These are phyloP conservation scores for Catocala nupta DNA, from an alignment of 2,888 invertebrate species.

Conservation along the genomic window DNA sequence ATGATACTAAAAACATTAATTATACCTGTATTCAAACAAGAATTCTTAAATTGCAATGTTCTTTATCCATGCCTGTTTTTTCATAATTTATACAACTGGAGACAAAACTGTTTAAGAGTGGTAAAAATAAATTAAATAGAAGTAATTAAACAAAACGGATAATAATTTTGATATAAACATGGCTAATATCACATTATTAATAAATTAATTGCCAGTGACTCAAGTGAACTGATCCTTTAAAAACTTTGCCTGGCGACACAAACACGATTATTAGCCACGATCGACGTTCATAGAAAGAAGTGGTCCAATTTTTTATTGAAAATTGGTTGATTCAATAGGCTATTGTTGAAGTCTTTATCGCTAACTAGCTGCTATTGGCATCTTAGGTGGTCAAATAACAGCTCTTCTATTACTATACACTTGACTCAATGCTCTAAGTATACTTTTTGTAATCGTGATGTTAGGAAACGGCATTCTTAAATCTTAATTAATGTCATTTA, in stretches of 20 bases:
- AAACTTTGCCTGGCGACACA: constrained; percentile 16
- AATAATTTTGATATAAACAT: no score
- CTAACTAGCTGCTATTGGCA: constrained; percentile 20
- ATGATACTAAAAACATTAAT: no score
- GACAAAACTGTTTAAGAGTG: no score
- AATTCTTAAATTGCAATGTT: no score
- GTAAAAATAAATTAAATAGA: no score
- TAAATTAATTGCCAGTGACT: not conserved
- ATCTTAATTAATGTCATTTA: not conserved
- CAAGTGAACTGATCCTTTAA: constrained; percentile 15
- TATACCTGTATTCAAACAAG: no score
- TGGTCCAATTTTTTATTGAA: constrained; percentile 26
- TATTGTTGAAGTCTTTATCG: constrained; percentile 20
- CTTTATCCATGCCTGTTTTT: no score
- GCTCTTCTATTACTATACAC: not conserved
- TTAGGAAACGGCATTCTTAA: not conserved
- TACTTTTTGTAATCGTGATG: constrained; percentile 5
- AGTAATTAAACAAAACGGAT: no score
- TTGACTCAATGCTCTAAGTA: not conserved
- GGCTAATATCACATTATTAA: no score
- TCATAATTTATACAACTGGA: no score
- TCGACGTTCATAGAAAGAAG: constrained; percentile 19
- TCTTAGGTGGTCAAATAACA: constrained; percentile 7
- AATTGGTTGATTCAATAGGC: constrained; percentile 21
- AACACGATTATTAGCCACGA: constrained; percentile 26